Evolutionary conservation across 92 coral and sea anemone species (phyloP), one percentile per base, ranked within the genome.

Genomic region (Epizoanthus rinbou): DNA sequence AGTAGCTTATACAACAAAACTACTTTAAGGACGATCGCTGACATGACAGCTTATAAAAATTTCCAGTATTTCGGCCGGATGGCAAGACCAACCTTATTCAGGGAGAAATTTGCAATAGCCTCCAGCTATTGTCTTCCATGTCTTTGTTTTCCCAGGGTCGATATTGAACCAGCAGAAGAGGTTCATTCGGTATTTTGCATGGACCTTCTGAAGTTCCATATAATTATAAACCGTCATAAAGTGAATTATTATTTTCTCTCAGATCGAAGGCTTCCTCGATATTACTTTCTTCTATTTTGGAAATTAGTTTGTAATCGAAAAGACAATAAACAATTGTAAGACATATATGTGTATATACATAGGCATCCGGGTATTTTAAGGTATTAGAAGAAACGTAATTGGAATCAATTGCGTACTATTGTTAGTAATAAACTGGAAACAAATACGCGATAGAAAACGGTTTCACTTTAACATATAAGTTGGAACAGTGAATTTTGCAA

Each of bases 311-410:
- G 10, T 54, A 58, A 23, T 58, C 59, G 82, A 76, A 76, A 76
- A 76, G 69, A 76, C 54, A 76, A 76, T 41, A 78, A 78, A 78
- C 57, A 62, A 43, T 21, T 78, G 45, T 19, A 28, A 74, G 33
- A 50, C 21, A n/a, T 15, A 15, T 67, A 41, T 64, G 39, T 64
- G 33, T 25, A 64, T 14, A 23, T 33, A 6, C 69, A 18, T 18
- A 60, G 66, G 16, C 21, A 60, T 47, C 54, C 54, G 54, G 54
- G 21, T 8, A 63, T 64, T 64, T 64, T 16, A 64, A 47, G 8
- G 15, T 47, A 64, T 64, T 64, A 4, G 35, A 64, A 64, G 33
- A 64, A 64, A 6, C 39, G 69, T 64, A 16, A 33, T 33, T 28
- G 22, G n/a, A 67, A 24, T 11, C 17, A 16, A 28, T 67, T 33